Evolutionary conservation across 1,140 invertebrate genomes (phyloP).

Genomic region (Drosophila sulfurigaster): DNA sequence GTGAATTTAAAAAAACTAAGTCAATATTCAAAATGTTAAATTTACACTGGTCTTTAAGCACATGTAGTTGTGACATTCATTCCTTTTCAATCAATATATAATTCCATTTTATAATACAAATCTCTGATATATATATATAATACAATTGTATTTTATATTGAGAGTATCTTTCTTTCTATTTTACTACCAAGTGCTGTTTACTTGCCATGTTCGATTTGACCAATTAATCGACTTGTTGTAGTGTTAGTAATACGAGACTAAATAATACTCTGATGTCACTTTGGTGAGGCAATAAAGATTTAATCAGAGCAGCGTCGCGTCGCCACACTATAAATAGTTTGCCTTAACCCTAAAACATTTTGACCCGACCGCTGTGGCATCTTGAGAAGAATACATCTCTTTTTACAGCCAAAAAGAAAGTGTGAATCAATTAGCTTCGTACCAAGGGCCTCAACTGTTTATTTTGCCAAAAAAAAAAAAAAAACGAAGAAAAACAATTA

Average conservation of each 20-base stretch:
- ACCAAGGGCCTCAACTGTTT: conserved; percentile 68
- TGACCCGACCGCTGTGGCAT: conserved; percentile 16
- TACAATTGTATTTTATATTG: not conserved
- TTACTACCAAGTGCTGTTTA: not conserved
- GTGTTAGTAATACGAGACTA: conserved; percentile 35
- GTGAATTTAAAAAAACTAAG: no score
- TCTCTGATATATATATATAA: no score
- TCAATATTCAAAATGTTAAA: no score
- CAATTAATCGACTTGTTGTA: conserved; percentile 50
- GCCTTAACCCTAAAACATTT: conserved; percentile 49
- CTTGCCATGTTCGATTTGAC: conserved; percentile 44
- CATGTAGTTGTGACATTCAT: no score
- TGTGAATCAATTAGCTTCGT: conserved; percentile 79
- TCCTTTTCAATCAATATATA: no score
- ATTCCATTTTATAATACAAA: not conserved
- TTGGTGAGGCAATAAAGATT: conserved; percentile 65
- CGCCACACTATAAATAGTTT: conserved; percentile 17
- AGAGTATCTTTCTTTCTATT: not conserved
- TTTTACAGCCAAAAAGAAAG: conserved; percentile 82
- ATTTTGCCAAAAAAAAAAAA: conserved; percentile 64
- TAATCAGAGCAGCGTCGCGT: conserved; percentile 52
- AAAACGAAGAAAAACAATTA: conserved; percentile 60
- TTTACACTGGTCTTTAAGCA: no score
- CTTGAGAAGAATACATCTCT: conserved; percentile 61
- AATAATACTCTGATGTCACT: conserved; percentile 55